Percentiles rank a stretch among this genome's conserved stretches.
These are phyloP conservation scores for Apis laboriosa DNA, from an alignment of 1,140 invertebrate species.

Conservation along the genomic window DNA sequence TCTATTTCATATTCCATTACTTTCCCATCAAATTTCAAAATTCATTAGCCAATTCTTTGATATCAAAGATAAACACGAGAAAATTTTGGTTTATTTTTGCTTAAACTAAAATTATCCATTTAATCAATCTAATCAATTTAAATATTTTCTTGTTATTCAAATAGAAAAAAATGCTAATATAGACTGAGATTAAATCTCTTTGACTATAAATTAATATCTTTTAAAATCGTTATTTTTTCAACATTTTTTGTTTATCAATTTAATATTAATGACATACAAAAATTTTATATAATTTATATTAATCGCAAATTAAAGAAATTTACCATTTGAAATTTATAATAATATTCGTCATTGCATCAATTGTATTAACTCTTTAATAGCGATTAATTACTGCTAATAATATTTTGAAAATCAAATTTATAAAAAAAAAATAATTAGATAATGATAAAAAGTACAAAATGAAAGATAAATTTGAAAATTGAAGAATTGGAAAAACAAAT, in stretches of 20 bases:
- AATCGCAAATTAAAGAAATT: not conserved
- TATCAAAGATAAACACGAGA: not conserved
- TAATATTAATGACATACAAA: not conserved
- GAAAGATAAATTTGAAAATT: not conserved
- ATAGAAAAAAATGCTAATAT: not conserved
- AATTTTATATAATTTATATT: not conserved
- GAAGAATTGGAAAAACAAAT: not conserved
- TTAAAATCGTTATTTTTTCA: not conserved
- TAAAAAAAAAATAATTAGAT: not conserved
- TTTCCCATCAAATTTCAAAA: constrained; percentile 8
- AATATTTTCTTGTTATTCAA: too few relatives aligned
- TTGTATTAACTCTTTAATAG: not conserved
- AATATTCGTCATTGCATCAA: not conserved
- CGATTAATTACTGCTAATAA: not conserved
- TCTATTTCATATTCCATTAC: not conserved
- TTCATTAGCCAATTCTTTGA: not conserved
- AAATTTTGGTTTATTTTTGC: not conserved
- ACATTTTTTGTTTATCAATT: not conserved
- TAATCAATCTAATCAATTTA: not conserved
- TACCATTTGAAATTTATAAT: not conserved
- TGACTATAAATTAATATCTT: not conserved
- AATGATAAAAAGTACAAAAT: not conserved
- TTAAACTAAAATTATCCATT: not conserved
- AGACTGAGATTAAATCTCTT: not conserved
- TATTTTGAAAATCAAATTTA: not conserved